phyloP scores from a whole-genome alignment of 1,140 invertebrate species.

The Atta cephalotes region DNA sequence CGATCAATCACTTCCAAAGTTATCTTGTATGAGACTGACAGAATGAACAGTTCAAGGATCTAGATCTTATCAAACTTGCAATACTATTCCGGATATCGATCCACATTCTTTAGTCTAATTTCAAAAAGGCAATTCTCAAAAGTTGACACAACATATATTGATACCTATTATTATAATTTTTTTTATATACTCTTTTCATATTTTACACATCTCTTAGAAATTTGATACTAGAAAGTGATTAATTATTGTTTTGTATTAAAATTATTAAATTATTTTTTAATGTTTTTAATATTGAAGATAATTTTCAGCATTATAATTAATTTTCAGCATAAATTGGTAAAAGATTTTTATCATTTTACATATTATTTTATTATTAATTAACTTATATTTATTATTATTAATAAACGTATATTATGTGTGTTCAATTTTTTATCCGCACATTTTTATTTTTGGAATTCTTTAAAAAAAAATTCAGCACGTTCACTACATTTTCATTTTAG shows the following conservation, averaged over 20 bases:
- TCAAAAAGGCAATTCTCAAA: background rate
- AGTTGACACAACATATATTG: background rate
- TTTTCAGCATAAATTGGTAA: too few relatives aligned
- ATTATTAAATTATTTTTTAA: too few relatives aligned
- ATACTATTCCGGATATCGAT: background rate
- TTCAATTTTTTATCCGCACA: background rate
- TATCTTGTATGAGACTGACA: background rate
- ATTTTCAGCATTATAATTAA: too few relatives aligned
- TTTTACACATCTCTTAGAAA: too few relatives aligned
- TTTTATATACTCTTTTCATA: background rate
- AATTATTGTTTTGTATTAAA: too few relatives aligned
- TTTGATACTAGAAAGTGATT: too few relatives aligned
- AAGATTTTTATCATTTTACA: background rate
- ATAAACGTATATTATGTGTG: background rate
- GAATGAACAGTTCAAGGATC: background rate
- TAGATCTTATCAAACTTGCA: background rate
- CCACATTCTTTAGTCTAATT: background rate
- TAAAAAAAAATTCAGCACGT: background rate
- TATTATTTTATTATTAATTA: background rate
- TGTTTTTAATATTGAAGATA: too few relatives aligned
- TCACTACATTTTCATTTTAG: background rate
- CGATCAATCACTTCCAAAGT: constrained; percentile 7
- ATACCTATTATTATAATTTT: background rate
- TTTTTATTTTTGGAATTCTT: background rate
- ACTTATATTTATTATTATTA: background rate